Conservation (phyloP, 2,888 invertebrate genomes). For the Petrolisthes cinctipes region DNA sequence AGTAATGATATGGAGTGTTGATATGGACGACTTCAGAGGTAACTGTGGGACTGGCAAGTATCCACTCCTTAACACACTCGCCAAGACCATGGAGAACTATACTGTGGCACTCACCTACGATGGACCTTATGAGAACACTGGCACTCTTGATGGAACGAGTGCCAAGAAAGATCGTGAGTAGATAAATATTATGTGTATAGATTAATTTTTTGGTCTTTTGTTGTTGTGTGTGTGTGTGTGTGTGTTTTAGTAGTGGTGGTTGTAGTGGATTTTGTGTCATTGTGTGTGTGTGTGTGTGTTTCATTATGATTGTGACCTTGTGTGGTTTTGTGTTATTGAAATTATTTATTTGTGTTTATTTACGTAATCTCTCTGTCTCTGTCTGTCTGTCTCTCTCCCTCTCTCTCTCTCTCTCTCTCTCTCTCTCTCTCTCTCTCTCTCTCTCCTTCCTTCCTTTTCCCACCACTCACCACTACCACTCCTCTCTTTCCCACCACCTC, state of each 20-base stretch:
- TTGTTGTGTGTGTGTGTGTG: too few relatives aligned
- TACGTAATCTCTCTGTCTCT: not conserved
- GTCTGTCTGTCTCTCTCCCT: not conserved
- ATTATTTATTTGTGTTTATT: too few relatives aligned
- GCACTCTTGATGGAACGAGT: slow-evolving; percentile 79
- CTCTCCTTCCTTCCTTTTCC: not conserved
- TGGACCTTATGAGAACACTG: slow-evolving; percentile 85
- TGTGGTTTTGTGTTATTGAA: too few relatives aligned
- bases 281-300: too few relatives aligned
- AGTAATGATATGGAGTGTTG: slow-evolving; percentile 96
- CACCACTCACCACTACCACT: not conserved
- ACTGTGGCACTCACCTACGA: slow-evolving; percentile 85
- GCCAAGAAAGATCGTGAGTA: slow-evolving; percentile 90
- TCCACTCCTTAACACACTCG: slow-evolving; percentile 88
- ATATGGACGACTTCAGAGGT: slow-evolving; percentile 95
- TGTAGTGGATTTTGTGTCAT: too few relatives aligned
- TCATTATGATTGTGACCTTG: too few relatives aligned
- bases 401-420: not conserved
- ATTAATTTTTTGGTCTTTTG: too few relatives aligned
- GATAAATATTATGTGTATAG: not conserved
- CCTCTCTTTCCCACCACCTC: not conserved
- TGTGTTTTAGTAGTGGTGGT: too few relatives aligned
- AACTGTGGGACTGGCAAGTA: slow-evolving; percentile 89
- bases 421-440: not conserved
- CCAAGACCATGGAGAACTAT: slow-evolving; percentile 85